Evolutionary conservation across 1,140 invertebrate genomes (phyloP).

Genomic region (Pseudomyrmex sp.): DNA sequence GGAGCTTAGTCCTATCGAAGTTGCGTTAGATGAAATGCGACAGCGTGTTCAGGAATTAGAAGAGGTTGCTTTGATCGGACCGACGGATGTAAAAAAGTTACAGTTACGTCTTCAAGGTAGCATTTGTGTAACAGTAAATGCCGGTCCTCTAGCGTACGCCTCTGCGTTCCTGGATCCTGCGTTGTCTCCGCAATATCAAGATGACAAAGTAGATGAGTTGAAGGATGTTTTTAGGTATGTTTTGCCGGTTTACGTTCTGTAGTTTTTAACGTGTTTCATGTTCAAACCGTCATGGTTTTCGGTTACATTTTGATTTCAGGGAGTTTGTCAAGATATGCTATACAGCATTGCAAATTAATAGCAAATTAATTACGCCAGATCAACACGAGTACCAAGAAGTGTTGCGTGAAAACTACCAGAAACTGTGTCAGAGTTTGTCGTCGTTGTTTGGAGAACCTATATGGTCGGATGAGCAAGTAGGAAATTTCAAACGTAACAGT

Average conservation of each 20-base stretch:
- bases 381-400: constrained; percentile 96
- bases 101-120: constrained; percentile 95
- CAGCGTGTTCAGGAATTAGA: constrained; percentile 92
- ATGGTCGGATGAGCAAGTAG: constrained; percentile 88
- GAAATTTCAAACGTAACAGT: constrained; percentile 88
- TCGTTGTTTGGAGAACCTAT: constrained; percentile 89
- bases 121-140: constrained; percentile 97
- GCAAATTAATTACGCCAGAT: constrained; percentile 92
- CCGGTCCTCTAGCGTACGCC: constrained; percentile 97
- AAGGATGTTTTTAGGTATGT: constrained; percentile 94
- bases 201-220: constrained; percentile 92
- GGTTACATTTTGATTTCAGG: constrained; percentile 85
- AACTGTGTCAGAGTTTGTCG: constrained; percentile 92
- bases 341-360: constrained; percentile 94
- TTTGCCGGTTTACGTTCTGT: constrained; percentile 40
- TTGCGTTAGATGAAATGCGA: constrained; percentile 97
- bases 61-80: constrained; percentile 92
- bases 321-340: constrained; percentile 95
- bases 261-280: constrained; percentile 22
- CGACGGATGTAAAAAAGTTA: constrained; percentile 94
- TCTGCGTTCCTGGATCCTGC: constrained; percentile 93
- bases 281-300: background rate
- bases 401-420: constrained; percentile 93
- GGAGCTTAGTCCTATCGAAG: constrained; percentile 96
- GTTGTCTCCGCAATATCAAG: constrained; percentile 88